Evolutionary conservation across 2,888 invertebrate species (phyloP), one percentile per base, ranked within the genome.

Genomic region (Hemaris fuciformis): DNA sequence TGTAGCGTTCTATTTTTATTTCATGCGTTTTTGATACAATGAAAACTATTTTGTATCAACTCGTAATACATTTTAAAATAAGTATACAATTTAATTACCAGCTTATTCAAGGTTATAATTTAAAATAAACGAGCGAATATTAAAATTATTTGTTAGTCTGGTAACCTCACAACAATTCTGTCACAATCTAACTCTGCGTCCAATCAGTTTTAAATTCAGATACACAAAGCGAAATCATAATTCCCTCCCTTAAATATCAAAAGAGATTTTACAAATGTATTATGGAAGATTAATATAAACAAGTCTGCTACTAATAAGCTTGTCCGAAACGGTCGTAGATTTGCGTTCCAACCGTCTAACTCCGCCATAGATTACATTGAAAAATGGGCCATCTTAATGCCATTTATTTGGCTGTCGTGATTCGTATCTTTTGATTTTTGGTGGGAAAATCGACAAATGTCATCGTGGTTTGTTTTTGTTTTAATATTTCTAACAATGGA

Each of bases 301-400:
- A 53, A 15, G 31, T 18, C 27, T 18, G 31, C 18, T 31, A 18
- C 53, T 53, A 53, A 53, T 53, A 53, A 53, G 31, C 53, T 4
- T 31, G 53, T 53, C 27, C 20, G 27, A 53, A 31, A 27, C 20
- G 27, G 53, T 10, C 53, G 53, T 53, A 31, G 31, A 31, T 53
- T 53, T 53, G 53, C 53, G 53, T 53, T 53, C 53, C 53, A 53
- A 31, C 18, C 18, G 18, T 53, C 31, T 53, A 53, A 53, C 31
- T 53, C 53, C 10, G 31, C 18, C 31, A 10, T 53, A 18, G 53
- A 53, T 53, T 53, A 53, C 18, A 18, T 53, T 53, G 53, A 53
- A 53, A 53, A 53, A 53, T 53, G 31, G 53, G 53, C 31, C 53
- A 53, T 31, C 31, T 31, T 53, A 53, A 27, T 53, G 31, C 18